Percentiles rank a stretch among this genome's conserved stretches.
These are phyloP conservation scores for Helicoverpa armigera DNA, from an alignment of 1,140 invertebrate species.

Conservation along the genomic window DNA sequence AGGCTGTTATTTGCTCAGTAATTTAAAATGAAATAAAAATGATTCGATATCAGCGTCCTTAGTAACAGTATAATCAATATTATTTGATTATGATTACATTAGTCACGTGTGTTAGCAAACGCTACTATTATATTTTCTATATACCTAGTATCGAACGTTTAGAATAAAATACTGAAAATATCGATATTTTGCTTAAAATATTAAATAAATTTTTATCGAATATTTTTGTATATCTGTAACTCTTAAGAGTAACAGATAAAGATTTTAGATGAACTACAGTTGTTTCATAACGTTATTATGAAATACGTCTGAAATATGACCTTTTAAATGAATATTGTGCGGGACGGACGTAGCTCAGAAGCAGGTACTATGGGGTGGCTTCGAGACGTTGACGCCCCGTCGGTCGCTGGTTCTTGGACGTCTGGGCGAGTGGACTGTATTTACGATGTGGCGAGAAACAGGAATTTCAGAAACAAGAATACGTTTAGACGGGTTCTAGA, in stretches of 20 bases:
- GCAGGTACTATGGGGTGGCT: too few species aligned
- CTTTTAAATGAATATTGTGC: too few species aligned
- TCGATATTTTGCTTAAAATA: background rate
- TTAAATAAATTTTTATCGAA: background rate
- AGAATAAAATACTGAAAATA: background rate
- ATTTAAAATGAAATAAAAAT: background rate
- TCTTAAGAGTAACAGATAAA: background rate
- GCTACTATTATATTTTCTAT: background rate
- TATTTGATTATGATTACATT: constrained; percentile 7
- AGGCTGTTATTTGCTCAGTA: background rate
- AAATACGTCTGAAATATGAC: too few species aligned
- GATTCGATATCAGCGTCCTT: constrained; percentile 1
- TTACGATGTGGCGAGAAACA: too few species aligned
- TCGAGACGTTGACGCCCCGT: too few species aligned
- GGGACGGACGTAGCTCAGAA: too few species aligned
- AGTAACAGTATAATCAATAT: constrained; percentile 1
- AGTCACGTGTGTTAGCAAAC: background rate
- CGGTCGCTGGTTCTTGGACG: too few species aligned
- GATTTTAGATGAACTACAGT: too few species aligned
- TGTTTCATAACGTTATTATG: too few species aligned
- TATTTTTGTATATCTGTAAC: background rate
- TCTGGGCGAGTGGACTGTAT: too few species aligned
- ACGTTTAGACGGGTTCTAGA: too few species aligned
- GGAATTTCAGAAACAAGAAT: too few species aligned
- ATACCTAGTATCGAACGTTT: background rate